phyloP scores from a whole-genome alignment of 2,888 invertebrate species.

The Daptonema setosum region DNA sequence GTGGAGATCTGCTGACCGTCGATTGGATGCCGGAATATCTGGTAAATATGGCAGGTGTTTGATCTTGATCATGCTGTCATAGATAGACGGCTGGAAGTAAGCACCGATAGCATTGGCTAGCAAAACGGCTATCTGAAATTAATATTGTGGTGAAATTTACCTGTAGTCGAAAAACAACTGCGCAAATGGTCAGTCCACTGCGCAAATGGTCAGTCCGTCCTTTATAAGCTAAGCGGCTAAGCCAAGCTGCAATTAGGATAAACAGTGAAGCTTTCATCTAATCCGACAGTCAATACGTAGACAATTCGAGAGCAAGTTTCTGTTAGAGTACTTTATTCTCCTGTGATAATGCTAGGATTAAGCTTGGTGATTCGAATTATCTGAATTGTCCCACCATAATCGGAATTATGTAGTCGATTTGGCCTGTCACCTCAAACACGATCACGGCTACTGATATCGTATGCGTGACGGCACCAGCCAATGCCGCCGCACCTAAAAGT shows the following conservation, averaged over 20 bases:
- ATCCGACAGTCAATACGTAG: background rate
- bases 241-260: no score
- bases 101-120: slow-evolving; percentile 83
- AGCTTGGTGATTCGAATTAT: no score
- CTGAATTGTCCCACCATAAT: slow-evolving; percentile 71
- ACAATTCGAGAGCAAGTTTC: background rate
- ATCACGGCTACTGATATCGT: slow-evolving; percentile 94
- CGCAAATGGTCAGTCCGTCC: no score
- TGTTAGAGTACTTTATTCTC: background rate
- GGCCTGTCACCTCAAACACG: slow-evolving; percentile 93
- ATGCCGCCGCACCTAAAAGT: slow-evolving; percentile 45
- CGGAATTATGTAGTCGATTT: slow-evolving; percentile 84
- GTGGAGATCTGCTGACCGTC: no score
- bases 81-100: slow-evolving; percentile 80
- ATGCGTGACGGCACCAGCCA: slow-evolving; percentile 88
- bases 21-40: slow-evolving; percentile 41
- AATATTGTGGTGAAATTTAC: no score
- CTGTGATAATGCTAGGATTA: no score
- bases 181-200: no score
- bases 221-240: no score
- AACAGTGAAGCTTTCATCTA: no score
- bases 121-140: slow-evolving; percentile 57
- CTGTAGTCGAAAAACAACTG: no score
- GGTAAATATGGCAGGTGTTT: slow-evolving; percentile 91
- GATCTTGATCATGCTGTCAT: slow-evolving; percentile 91